phyloP scores from a whole-genome alignment of 2,797 vertebrate genomes.

The Sebastes elongatus region DNA sequence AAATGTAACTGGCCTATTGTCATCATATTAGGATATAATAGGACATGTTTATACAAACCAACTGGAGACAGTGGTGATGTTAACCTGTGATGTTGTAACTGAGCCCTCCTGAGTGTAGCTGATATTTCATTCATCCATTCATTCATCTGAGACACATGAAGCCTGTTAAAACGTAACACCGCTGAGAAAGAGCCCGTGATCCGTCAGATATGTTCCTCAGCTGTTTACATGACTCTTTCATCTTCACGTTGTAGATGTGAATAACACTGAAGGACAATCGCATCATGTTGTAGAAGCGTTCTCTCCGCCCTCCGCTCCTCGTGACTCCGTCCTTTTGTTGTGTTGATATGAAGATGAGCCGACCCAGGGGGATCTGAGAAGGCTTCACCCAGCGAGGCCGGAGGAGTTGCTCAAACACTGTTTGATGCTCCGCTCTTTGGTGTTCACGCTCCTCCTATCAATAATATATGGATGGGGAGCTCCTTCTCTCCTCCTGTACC shows the following conservation, averaged over 20 bases:
- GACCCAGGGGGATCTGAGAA: not conserved
- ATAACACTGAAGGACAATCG: not conserved
- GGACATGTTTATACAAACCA: not conserved
- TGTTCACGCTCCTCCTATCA: conserved; percentile 29
- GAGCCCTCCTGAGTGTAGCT: too few species aligned
- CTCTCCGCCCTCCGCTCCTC: not conserved
- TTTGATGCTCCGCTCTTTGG: conserved; percentile 44
- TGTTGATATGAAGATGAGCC: not conserved
- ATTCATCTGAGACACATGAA: not conserved
- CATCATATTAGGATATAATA: not conserved
- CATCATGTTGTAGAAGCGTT: not conserved
- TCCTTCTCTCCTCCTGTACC: not conserved
- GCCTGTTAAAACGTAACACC: not conserved
- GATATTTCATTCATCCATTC: not conserved
- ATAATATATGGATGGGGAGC: conserved; percentile 43
- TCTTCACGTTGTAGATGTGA: not conserved
- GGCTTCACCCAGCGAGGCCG: not conserved
- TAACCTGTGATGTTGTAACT: not conserved
- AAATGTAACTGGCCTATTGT: not conserved
- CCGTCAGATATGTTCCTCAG: not conserved
- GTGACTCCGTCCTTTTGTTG: not conserved
- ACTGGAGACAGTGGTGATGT: not conserved
- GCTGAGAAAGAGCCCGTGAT: not conserved
- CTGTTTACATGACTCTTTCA: not conserved
- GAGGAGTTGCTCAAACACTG: conserved; percentile 7